Percentiles rank a stretch among this genome's conserved stretches.
These are phyloP conservation scores for Coptodon rendalli DNA, from an alignment of 2,113 vertebrate genomes.

Conservation along the genomic window DNA sequence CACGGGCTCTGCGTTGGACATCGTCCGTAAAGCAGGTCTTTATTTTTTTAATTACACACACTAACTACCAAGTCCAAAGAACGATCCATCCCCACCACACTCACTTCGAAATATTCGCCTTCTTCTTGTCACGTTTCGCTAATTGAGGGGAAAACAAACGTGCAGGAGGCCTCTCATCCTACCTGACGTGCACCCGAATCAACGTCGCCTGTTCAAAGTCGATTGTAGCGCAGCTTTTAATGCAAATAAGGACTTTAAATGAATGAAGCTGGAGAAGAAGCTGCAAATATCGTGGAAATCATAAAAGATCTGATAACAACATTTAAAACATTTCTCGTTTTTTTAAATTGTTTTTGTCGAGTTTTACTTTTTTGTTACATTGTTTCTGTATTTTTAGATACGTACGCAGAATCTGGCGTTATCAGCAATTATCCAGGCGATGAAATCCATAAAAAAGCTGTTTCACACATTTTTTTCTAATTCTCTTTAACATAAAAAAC, in stretches of 20 bases:
- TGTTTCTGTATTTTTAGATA: neutral
- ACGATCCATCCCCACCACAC: neutral
- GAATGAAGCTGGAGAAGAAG: neutral
- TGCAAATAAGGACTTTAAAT: neutral
- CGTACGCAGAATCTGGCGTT: neutral
- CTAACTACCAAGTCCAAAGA: conserved; percentile 40
- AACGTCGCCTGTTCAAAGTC: neutral
- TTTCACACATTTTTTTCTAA: neutral
- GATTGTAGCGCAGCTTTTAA: neutral
- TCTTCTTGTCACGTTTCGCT: neutral
- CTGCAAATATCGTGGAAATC: neutral
- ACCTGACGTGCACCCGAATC: neutral
- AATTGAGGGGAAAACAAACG: neutral
- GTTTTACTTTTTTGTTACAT: neutral
- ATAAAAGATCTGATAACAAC: neutral
- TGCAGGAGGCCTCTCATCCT: neutral
- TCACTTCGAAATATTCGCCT: neutral
- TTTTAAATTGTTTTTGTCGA: neutral
- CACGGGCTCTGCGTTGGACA: neutral
- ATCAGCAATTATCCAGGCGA: neutral
- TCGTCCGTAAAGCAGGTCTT: conserved; percentile 5
- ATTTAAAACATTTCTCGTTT: accelerated
- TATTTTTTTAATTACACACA: neutral
- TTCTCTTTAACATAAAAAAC: neutral
- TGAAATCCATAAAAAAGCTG: neutral